These are phyloP conservation scores for Urechis unicinctus DNA, from an alignment of 2,888 invertebrate species.

Conservation along the genomic window DNA sequence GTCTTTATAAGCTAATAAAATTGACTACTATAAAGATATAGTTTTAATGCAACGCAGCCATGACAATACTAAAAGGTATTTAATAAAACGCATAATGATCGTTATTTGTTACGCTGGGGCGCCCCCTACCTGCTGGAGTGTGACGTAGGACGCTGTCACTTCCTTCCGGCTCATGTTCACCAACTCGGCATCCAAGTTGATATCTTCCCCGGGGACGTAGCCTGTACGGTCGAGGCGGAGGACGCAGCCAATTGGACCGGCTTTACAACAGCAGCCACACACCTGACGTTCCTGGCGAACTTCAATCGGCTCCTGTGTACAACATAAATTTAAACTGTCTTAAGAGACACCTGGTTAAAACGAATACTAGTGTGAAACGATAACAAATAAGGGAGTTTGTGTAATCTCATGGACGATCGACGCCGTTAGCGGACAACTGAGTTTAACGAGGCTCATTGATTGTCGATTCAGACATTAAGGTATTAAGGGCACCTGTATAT, in stretches of 20 bases:
- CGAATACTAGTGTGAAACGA: not conserved
- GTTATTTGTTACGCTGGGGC: too few species aligned
- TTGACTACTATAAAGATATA: too few species aligned
- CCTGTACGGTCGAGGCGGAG: constrained; percentile 23
- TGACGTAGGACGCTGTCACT: constrained; percentile 22
- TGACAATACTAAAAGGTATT: too few species aligned
- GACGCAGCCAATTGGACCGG: constrained; percentile 18
- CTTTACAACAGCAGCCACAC: constrained; percentile 20
- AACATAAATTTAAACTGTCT: not conserved
- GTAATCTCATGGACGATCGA: too few species aligned
- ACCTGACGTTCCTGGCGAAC: constrained; percentile 12
- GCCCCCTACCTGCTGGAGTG: constrained; percentile 23
- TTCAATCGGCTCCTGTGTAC: constrained; percentile 13
- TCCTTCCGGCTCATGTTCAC: constrained; percentile 21
- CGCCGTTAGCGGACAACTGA: too few species aligned
- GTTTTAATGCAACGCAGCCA: too few species aligned
- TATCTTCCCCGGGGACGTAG: constrained; percentile 26
- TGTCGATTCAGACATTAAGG: too few species aligned
- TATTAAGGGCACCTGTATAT: too few species aligned
- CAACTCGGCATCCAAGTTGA: constrained; percentile 25
- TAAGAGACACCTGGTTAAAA: not conserved
- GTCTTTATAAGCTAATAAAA: too few species aligned
- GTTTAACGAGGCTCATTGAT: too few species aligned
- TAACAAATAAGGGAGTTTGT: not conserved
- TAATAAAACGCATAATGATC: too few species aligned